Conservation (phyloP, 1,140 invertebrate species). For the Zaprionus nigranus region DNA sequence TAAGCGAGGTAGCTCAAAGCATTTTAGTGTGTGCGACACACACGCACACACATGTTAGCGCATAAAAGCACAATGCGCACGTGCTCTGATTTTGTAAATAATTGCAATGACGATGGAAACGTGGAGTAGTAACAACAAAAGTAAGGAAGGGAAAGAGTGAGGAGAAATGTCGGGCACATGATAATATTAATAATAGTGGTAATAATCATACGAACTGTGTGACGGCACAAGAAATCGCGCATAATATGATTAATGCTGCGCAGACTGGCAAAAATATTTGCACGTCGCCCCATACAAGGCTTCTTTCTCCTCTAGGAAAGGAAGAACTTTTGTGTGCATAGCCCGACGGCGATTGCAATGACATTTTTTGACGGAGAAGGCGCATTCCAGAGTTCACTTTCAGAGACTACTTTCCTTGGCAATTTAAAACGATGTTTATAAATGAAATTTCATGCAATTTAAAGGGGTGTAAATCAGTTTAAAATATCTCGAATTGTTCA, state of each 20-base stretch:
- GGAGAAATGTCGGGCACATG: slow-evolving; percentile 57
- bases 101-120: slow-evolving; percentile 72
- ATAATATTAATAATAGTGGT: slow-evolving; percentile 83
- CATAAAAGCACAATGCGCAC: slow-evolving; percentile 78
- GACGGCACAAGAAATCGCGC: slow-evolving; percentile 62
- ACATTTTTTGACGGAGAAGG: not conserved
- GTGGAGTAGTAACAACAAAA: slow-evolving; percentile 13
- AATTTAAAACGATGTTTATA: no score
- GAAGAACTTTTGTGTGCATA: not conserved
- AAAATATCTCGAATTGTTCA: no score
- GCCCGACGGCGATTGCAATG: not conserved
- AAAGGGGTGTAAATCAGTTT: no score
- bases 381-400: not conserved
- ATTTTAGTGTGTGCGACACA: slow-evolving; percentile 65
- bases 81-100: slow-evolving; percentile 81
- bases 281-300: slow-evolving; percentile 53
- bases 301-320: slow-evolving; percentile 5
- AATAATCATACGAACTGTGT: slow-evolving; percentile 82
- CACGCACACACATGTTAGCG: slow-evolving; percentile 55
- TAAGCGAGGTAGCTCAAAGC: slow-evolving; percentile 69
- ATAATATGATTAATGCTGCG: slow-evolving; percentile 78
- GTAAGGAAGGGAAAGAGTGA: slow-evolving; percentile 6
- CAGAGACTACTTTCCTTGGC: not conserved
- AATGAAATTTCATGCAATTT: no score
- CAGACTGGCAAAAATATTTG: slow-evolving; percentile 74